Evolutionary conservation across 2,113 vertebrate genomes (phyloP).

Genomic region (Merops nubicus): DNA sequence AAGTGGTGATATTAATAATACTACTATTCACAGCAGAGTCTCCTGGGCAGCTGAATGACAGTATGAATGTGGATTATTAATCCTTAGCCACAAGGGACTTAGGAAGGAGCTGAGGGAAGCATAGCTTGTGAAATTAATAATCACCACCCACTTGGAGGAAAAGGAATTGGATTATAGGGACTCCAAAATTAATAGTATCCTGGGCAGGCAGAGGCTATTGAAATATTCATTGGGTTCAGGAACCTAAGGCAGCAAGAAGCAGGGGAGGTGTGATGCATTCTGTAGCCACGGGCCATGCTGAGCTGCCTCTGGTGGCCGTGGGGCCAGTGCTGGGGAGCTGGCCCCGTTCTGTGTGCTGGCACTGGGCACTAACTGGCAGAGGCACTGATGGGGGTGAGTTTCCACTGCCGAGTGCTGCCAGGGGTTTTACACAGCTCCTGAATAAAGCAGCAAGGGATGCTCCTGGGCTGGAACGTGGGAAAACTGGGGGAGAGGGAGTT

Average conservation of each 20-base stretch:
- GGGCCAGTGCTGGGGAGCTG: accelerated
- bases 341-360: background rate
- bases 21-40: constrained; percentile 46
- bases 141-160: constrained; percentile 64
- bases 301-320: background rate
- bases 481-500: background rate
- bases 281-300: background rate
- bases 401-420: background rate
- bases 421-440: background rate
- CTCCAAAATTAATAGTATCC: constrained; percentile 64
- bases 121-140: constrained; percentile 67
- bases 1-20: constrained; percentile 48
- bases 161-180: constrained; percentile 62
- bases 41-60: constrained; percentile 68
- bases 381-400: background rate
- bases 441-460: background rate
- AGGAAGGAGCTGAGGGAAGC: constrained; percentile 51
- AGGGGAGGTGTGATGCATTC: background rate
- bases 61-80: constrained; percentile 69
- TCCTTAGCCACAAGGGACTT: constrained; percentile 52
- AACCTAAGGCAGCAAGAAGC: background rate
- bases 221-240: constrained; percentile 58
- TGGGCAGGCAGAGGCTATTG: constrained; percentile 25
- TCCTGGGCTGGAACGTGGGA: background rate
- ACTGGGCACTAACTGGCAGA: background rate